These are phyloP conservation scores for Remorina albescens DNA, from an alignment of 2,797 vertebrate genomes.

Conservation along the genomic window DNA sequence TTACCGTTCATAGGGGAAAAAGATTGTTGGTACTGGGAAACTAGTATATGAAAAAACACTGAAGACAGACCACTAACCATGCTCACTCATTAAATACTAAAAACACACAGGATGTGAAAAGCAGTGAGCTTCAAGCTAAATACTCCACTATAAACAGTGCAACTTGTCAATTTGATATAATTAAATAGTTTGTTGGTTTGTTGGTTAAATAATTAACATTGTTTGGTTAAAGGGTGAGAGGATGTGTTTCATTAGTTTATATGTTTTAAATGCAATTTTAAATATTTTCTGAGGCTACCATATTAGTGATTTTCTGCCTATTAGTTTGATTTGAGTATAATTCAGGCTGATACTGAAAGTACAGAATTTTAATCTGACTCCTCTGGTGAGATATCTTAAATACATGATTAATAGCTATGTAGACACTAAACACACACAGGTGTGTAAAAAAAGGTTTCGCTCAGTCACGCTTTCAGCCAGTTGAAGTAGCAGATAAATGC, in stretches of 20 bases:
- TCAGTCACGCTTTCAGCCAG: slow-evolving; percentile 10
- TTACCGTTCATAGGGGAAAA: not conserved
- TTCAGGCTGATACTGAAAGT: not conserved
- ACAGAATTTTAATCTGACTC: not conserved
- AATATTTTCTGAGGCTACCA: not conserved
- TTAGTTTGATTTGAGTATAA: not conserved
- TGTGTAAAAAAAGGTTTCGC: not conserved
- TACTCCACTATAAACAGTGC: not conserved
- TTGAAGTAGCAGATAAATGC: slow-evolving; percentile 20
- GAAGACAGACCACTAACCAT: not conserved
- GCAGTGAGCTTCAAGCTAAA: not conserved
- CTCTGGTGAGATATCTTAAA: not conserved
- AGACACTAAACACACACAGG: not conserved
- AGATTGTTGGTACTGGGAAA: not conserved
- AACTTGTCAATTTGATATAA: not conserved
- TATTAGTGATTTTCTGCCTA: not conserved
- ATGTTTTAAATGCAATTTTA: not conserved
- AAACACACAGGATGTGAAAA: not conserved
- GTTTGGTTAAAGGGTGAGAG: not conserved
- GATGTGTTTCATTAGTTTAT: not conserved
- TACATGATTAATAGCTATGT: not conserved
- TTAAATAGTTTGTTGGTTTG: not conserved
- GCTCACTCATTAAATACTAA: not conserved
- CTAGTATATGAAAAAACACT: too few species aligned
- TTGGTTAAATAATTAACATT: not conserved